Base-by-base conservation (phyloP, 2,113 vertebrate genomes). In the Mus spicilegus region DNA sequence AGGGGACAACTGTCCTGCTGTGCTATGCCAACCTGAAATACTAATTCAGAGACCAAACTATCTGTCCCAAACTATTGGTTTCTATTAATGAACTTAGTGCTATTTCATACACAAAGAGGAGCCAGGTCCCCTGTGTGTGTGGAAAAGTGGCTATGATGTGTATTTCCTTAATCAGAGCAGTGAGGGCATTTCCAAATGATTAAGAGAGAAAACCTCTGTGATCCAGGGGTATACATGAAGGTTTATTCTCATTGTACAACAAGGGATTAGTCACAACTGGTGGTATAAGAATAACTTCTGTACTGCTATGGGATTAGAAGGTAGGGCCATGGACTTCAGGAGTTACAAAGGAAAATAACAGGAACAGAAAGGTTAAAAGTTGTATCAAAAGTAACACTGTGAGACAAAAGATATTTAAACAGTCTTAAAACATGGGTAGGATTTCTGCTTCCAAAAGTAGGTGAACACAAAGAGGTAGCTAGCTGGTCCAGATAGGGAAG, bases 311-410 rank as follows among this genome's bases (percentile, higher is more conserved):
- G 46, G 19, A 82, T 69, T 96, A 75, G 49, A 86, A 93, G 26
- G 24, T 77, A 78, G 3, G 46, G 87, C 39, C 20, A 54, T 46
- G 2, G 36, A 95, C 81, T 67, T 89, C 75, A 90, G 26, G 49
- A 73, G 5, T 76, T 89, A 82, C 54, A 49, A 92, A 42, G 24
- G 28, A 86, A 96, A 88, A 88, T 72, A 89, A 70, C 65, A 87
- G 65, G 26, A 88, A 14, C 58, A n/a, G 11, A 95, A 96, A 63
- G 84, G 89, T 76, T 33, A 95, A 54, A 94, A 96, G 94, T 10
- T 91, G 42, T 87, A 22, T 87, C 54, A 49, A 86, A 54, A 36
- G 13, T 58, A 92, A 78, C 28, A 95, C 69, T 61, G n/a, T 92
- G 26, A 81, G 90, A 77, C n/a, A 54, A 58, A 24, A 42, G 13